These are phyloP conservation scores for Beaufortia kweichowensis DNA, from an alignment of 2,113 vertebrate species.

Conservation along the genomic window DNA sequence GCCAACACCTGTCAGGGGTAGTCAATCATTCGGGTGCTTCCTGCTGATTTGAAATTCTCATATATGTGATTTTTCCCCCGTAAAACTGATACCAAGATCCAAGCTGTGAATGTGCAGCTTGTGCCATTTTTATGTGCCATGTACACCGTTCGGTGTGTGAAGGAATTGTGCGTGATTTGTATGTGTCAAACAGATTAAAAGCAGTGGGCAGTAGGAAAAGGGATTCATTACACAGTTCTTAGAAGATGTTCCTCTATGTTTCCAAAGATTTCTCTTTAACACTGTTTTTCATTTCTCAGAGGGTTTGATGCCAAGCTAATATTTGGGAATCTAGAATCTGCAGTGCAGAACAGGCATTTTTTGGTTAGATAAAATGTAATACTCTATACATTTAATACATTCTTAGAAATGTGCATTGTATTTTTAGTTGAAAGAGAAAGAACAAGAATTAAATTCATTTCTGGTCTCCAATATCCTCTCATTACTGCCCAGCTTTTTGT, in stretches of 20 bases:
- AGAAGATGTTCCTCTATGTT: slow-evolving; percentile 11
- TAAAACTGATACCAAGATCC: neutral
- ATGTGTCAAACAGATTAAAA: no score
- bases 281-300: slow-evolving; percentile 27
- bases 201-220: neutral
- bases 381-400: neutral
- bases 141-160: neutral
- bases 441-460: slow-evolving; percentile 40
- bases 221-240: slow-evolving; percentile 13
- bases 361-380: slow-evolving; percentile 6
- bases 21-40: slow-evolving; percentile 70
- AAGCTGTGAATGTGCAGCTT: neutral
- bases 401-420: neutral
- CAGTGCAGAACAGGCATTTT: neutral
- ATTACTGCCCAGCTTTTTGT: slow-evolving; percentile 46
- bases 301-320: slow-evolving; percentile 10
- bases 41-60: slow-evolving; percentile 53
- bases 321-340: slow-evolving; percentile 20
- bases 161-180: no score
- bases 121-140: neutral
- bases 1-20: slow-evolving; percentile 64
- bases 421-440: slow-evolving; percentile 23
- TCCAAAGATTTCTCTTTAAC: slow-evolving; percentile 25
- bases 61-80: neutral
- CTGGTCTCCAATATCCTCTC: slow-evolving; percentile 29